Base-by-base conservation (phyloP, 2,797 vertebrate genomes). In the Myotis daubentonii region DNA sequence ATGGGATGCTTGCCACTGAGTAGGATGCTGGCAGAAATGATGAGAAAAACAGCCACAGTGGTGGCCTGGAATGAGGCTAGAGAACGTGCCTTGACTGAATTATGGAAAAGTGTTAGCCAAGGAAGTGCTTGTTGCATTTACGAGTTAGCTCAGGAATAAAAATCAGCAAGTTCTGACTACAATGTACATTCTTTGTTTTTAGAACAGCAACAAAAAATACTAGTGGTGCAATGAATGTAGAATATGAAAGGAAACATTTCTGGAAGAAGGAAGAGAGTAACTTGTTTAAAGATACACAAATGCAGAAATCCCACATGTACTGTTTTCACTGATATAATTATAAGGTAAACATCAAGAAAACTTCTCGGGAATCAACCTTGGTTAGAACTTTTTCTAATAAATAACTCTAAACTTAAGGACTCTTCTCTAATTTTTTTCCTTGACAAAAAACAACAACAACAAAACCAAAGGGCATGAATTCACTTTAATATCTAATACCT, bases 271-370 rank as follows among this genome's bases (percentile, higher is more conserved):
- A 51, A 79, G 10, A 23, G 8, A 60, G 25, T 28, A 17, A 23
- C 3, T 38, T 11, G 1, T 11, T 5, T n/a, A 82, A 91, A 81
- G 25, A 72, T 33, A 76, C 0, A 5, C 20, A 90, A 60, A 82
- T 2, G 16, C 20, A 57, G 13, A 87, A 53, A 85, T 65, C 25
- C 20, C 57, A 89, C 23, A 4, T 80, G 12, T 33, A 74, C 3
- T 82, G 79, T 66, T 84, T 25, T 65, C 51, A 60, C 4, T 55
- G 30, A 74, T 47, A 15, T 30, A 36, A 89, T 57, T 5, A 55
- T 84, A 68, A 95, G 65, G 62, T 25, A 94, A 93, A 82, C 12
- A 85, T 3, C 11, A 79, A 66, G 17, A 53, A 62, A 86, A 60
- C n/a, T 62, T 51, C 28, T 47, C 20, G 36, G 13, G 12, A 88